These are phyloP conservation scores for Mellilla xanthometata DNA, from an alignment of 2,888 invertebrate species.

Conservation along the genomic window DNA sequence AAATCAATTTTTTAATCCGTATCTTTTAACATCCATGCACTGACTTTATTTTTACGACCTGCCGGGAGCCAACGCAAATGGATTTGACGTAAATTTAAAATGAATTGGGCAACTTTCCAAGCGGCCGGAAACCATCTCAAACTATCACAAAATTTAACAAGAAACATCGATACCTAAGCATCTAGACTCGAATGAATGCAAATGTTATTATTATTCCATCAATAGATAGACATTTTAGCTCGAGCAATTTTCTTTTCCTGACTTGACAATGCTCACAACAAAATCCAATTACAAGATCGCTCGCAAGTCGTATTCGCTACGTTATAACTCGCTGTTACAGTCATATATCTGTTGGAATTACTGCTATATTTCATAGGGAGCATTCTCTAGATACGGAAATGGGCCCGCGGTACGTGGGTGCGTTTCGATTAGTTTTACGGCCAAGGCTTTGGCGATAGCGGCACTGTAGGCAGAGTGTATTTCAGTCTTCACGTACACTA, in stretches of 20 bases:
- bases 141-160: constrained; percentile 36
- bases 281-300: constrained; percentile 25
- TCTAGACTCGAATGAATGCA: background rate
- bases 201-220: constrained; percentile 2
- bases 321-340: constrained; percentile 5
- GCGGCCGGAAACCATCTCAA: constrained; percentile 42
- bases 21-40: constrained; percentile 24
- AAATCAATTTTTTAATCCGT: constrained; percentile 14
- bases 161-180: constrained; percentile 2
- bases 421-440: background rate
- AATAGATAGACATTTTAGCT: constrained; percentile 3
- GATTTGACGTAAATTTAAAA: constrained; percentile 63
- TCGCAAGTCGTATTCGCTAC: constrained; percentile 8
- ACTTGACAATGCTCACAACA: constrained; percentile 25
- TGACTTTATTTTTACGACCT: constrained; percentile 49
- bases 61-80: constrained; percentile 54
- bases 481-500: constrained; percentile 4
- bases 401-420: background rate
- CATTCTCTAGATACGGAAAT: constrained; percentile 13
- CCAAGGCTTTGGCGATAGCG: background rate
- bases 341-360: constrained; percentile 13
- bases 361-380: constrained; percentile 13
- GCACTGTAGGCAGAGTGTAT: background rate
- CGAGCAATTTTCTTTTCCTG: constrained; percentile 28
- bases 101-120: constrained; percentile 64